Evolutionary conservation across 37 sponge, comb jelly and placozoan genomes (phyloP).

Genomic region (Spongilla lacustris): DNA sequence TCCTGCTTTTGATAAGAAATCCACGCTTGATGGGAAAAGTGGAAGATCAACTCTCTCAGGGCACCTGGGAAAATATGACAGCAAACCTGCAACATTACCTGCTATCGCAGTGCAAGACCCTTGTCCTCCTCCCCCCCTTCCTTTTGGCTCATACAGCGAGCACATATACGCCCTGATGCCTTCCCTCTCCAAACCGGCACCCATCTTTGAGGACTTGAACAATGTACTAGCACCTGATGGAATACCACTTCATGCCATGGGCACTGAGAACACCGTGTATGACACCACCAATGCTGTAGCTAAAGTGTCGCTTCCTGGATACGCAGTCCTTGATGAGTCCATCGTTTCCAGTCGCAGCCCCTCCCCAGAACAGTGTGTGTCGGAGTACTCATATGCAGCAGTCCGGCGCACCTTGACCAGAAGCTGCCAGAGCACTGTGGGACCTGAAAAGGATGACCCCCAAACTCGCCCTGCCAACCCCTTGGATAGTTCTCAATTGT

Average conservation of each 20-base stretch:
- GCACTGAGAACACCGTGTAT: neutral
- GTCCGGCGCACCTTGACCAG: neutral
- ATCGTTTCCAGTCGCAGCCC: neutral
- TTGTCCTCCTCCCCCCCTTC: neutral
- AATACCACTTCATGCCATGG: neutral
- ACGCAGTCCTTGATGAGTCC: neutral
- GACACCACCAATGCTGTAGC: neutral
- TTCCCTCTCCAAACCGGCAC: neutral
- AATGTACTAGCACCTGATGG: neutral
- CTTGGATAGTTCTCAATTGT: too few relatives aligned
- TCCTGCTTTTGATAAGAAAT: neutral
- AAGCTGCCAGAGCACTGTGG: neutral
- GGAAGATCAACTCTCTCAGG: neutral
- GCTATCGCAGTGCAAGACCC: neutral
- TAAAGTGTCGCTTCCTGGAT: neutral
- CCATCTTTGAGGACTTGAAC: neutral
- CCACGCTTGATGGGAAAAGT: neutral
- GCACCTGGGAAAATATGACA: neutral
- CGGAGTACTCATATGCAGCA: neutral
- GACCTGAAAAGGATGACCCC: too few relatives aligned
- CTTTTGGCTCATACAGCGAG: neutral
- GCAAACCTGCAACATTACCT: neutral
- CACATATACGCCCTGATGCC: neutral
- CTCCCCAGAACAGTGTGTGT: neutral
- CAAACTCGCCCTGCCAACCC: too few relatives aligned